Conservation (phyloP, 2,113 vertebrate species). For the Thoracochromis brauschi region DNA sequence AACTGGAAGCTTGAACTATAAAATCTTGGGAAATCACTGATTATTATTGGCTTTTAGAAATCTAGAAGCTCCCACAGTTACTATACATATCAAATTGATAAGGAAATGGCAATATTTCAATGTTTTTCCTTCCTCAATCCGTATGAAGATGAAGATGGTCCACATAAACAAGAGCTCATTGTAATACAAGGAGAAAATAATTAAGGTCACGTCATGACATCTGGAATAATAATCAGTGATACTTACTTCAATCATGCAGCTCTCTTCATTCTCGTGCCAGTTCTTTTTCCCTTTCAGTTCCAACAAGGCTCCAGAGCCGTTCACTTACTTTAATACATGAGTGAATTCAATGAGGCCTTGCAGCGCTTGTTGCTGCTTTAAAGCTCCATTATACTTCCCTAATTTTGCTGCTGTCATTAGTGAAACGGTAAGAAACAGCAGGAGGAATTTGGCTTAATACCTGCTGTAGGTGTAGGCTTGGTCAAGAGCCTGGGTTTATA, state of each 20-base stretch:
- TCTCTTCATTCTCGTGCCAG: background rate
- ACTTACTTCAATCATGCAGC: background rate
- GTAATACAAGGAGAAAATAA: background rate
- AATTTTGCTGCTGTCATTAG: background rate
- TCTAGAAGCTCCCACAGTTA: background rate
- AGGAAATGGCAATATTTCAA: background rate
- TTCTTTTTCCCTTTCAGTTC: background rate
- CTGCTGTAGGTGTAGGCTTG: background rate
- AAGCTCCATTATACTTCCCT: background rate
- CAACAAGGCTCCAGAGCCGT: background rate
- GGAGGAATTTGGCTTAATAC: background rate
- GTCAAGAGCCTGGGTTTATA: background rate
- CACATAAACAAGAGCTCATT: background rate
- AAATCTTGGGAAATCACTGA: background rate
- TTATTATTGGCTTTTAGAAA: background rate
- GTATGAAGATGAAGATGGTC: background rate
- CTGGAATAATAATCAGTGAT: background rate
- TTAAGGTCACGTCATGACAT: background rate
- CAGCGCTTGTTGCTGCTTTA: background rate
- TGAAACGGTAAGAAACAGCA: background rate
- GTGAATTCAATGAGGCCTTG: background rate
- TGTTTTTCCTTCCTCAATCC: background rate
- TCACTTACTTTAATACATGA: background rate
- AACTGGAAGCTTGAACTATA: background rate
- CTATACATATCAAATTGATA: accelerated